Evolutionary conservation across 1,140 invertebrate species (phyloP).

Genomic region (Muscidifurax raptorellus): DNA sequence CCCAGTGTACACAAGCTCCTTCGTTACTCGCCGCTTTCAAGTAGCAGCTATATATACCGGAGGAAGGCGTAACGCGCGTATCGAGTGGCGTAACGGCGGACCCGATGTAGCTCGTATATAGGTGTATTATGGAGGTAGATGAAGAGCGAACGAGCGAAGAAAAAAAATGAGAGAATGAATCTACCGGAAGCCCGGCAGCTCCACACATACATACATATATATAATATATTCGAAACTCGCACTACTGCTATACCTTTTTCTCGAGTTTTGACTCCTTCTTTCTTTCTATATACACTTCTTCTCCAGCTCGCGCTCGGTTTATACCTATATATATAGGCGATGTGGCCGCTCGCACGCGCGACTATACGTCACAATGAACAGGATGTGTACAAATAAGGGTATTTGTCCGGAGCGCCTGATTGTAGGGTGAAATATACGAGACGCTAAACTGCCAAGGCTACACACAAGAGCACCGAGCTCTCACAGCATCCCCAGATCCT

Average conservation of each 20-base stretch:
- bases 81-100: constrained; percentile 29
- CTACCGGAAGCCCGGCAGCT: constrained; percentile 29
- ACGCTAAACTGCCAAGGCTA: constrained; percentile 62
- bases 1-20: neutral
- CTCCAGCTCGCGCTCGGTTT: constrained; percentile 47
- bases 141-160: constrained; percentile 22
- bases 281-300: constrained; percentile 4
- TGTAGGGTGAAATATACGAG: constrained; percentile 70
- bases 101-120: neutral
- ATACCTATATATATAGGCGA: neutral
- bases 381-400: constrained; percentile 76
- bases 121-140: neutral
- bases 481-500: neutral
- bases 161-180: constrained; percentile 43
- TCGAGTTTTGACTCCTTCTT: constrained; percentile 17
- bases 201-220: no score
- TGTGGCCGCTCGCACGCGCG: neutral
- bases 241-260: neutral
- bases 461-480: neutral
- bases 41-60: neutral
- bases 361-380: constrained; percentile 70
- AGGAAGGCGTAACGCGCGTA: constrained; percentile 36
- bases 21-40: neutral
- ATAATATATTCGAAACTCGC: constrained; percentile 20
- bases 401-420: constrained; percentile 71